These are phyloP conservation scores for Trididemnum nubilum DNA, from an alignment of 23 tunicate species.

Conservation along the genomic window DNA sequence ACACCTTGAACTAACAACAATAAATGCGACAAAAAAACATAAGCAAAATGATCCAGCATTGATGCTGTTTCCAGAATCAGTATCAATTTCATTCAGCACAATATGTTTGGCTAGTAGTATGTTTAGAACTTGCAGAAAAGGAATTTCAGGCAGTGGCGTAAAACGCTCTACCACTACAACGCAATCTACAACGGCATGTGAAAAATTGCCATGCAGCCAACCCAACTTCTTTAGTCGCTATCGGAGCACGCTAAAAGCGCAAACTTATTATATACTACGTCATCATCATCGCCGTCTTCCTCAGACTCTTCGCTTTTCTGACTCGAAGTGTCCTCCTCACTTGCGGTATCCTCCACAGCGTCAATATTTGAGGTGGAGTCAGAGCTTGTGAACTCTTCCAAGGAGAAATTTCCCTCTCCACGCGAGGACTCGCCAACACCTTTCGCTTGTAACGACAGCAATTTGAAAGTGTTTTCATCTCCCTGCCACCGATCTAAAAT, in stretches of 20 bases:
- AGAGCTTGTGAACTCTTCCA: not conserved
- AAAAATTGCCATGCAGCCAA: no score
- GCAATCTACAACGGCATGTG: no score
- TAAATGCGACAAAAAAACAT: no score
- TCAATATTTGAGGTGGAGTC: not conserved
- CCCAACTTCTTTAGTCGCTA: no score
- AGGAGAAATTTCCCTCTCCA: not conserved
- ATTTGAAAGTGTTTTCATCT: constrained; percentile 31
- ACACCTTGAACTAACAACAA: no score
- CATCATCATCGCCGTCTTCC: constrained; percentile 3
- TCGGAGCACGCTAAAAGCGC: not conserved
- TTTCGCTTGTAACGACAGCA: constrained; percentile 15
- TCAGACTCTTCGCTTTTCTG: not conserved
- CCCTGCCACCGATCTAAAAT: constrained; percentile 29
- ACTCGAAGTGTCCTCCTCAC: not conserved
- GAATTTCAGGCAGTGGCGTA: no score
- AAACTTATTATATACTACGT: not conserved
- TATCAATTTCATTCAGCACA: no score
- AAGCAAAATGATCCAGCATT: no score
- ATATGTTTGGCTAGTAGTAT: no score
- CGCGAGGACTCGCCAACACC: not conserved
- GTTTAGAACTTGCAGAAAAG: no score
- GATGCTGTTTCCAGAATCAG: no score
- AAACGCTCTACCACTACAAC: no score
- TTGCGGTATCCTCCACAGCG: not conserved